Percentiles rank a stretch among this genome's conserved stretches.
Conservation (phyloP, 2,113 vertebrate genomes). For the Cavia porcellus region DNA sequence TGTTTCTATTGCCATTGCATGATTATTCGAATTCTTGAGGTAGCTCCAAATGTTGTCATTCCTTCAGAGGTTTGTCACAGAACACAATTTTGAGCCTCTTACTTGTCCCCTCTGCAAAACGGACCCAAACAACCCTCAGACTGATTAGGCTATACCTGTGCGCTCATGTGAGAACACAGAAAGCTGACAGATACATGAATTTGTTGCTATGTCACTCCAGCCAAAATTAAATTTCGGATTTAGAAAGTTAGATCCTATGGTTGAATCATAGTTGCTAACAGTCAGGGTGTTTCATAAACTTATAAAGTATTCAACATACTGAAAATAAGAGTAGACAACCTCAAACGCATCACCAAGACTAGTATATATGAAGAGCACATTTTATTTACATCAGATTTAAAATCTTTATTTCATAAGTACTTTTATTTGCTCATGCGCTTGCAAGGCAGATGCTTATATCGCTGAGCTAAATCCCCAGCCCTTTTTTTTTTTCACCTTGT, state of each 20-base stretch:
- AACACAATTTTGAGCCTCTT: neutral
- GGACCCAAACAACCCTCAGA: neutral
- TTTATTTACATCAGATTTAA: neutral
- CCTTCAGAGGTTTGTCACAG: neutral
- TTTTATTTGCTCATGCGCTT: conserved; percentile 42
- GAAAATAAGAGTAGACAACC: conserved; percentile 35
- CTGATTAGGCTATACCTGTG: neutral
- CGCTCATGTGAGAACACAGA: neutral
- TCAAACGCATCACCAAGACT: neutral
- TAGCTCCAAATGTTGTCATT: neutral
- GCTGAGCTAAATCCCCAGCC: too few relatives aligned
- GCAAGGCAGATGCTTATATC: too few relatives aligned
- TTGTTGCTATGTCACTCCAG: neutral
- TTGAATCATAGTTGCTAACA: neutral
- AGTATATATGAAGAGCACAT: neutral
- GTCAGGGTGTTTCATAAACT: neutral
- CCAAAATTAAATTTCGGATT: neutral
- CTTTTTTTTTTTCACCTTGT: too few relatives aligned
- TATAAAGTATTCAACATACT: neutral
- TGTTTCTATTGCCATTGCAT: neutral
- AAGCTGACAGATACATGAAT: neutral
- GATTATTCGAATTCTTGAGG: neutral
- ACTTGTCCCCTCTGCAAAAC: neutral
- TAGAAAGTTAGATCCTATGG: neutral
- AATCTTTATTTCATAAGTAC: neutral